phyloP scores from a whole-genome alignment of 30 jellyfish, hydroid and myxozoan species.

The Hydractinia echinata region DNA sequence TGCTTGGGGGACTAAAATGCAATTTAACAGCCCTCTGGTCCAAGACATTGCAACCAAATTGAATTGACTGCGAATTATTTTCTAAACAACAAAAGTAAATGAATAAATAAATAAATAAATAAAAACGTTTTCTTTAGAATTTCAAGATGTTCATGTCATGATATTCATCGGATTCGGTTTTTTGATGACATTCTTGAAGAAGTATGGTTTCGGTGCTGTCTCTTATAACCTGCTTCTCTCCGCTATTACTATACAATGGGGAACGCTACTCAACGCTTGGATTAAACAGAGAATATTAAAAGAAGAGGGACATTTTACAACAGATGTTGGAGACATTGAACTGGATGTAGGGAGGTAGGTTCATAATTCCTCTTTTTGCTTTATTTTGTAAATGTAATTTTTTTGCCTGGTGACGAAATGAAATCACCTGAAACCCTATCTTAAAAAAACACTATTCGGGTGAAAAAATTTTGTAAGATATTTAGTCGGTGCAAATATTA shows the following conservation, averaged over 20 bases:
- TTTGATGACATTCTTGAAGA: conserved; percentile 73
- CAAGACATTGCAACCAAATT: too few relatives aligned
- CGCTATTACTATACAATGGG: conserved; percentile 90
- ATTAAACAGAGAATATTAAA: conserved; percentile 38
- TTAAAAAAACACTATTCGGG: too few relatives aligned
- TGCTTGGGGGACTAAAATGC: too few relatives aligned
- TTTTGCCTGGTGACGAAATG: too few relatives aligned
- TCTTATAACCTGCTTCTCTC: conserved; percentile 76
- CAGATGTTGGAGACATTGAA: background rate
- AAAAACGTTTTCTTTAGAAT: conserved; percentile 39
- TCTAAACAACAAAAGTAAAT: too few relatives aligned
- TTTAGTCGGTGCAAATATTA: too few relatives aligned
- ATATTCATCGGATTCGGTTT: conserved; percentile 90
- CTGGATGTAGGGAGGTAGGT: background rate
- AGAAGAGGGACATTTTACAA: conserved; percentile 9
- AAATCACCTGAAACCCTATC: too few relatives aligned
- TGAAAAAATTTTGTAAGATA: too few relatives aligned
- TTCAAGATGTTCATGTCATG: conserved; percentile 96
- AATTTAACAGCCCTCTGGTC: too few relatives aligned
- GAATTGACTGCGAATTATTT: background rate
- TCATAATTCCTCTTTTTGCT: too few relatives aligned
- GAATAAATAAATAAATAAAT: too few relatives aligned
- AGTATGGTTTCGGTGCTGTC: conserved; percentile 81
- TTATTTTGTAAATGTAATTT: too few relatives aligned
- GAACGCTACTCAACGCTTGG: conserved; percentile 89